phyloP scores from a whole-genome alignment of 2,888 invertebrate species.

The Spisula solida region DNA sequence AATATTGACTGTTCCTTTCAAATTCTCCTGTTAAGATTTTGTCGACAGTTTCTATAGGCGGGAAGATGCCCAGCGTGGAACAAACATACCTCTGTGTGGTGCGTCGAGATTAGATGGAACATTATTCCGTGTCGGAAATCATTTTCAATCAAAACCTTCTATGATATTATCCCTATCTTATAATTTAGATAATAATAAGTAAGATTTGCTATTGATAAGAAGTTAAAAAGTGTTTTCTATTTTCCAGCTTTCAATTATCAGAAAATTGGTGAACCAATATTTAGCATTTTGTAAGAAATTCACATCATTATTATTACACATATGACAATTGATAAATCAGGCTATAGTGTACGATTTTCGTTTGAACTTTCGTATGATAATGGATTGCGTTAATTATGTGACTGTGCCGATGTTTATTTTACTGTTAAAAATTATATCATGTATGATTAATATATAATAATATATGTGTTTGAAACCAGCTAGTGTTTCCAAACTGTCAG shows the following conservation, averaged over 20 bases:
- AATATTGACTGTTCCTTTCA: constrained; percentile 26
- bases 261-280: neutral
- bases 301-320: neutral
- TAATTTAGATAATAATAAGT: constrained; percentile 18
- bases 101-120: neutral
- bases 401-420: neutral
- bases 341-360: no score
- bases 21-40: neutral
- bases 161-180: constrained; percentile 14
- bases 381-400: neutral
- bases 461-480: no score
- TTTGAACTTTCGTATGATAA: no score
- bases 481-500: no score
- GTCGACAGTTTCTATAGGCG: neutral
- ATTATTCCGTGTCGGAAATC: constrained; percentile 17
- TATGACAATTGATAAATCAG: constrained; percentile 19
- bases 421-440: neutral
- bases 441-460: no score
- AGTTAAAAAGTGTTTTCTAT: constrained; percentile 3
- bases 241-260: neutral
- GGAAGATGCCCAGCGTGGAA: neutral
- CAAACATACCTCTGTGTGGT: neutral
- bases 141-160: constrained; percentile 3
- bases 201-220: neutral
- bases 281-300: neutral